Conservation (phyloP, 2,888 invertebrate genomes). For the Miltochrista miniata region DNA sequence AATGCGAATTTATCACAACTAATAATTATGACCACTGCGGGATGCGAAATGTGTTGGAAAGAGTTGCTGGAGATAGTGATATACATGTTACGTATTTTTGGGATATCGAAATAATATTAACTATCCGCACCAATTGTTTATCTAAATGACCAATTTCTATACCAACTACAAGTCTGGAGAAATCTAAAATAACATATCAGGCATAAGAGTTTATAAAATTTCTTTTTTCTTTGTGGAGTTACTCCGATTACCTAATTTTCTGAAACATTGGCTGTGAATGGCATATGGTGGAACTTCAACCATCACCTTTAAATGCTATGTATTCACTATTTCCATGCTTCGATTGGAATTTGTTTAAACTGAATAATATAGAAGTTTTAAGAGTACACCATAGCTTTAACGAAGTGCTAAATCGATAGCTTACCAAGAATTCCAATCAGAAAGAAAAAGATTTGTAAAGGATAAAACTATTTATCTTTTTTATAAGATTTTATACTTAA, state of each 20-base stretch:
- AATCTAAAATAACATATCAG: slow-evolving; percentile 9
- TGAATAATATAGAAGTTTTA: slow-evolving; percentile 13
- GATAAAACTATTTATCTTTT: slow-evolving; percentile 30
- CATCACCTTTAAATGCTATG: neutral
- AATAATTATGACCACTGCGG: slow-evolving; percentile 31
- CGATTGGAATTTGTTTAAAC: slow-evolving; percentile 24
- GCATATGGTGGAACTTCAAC: neutral
- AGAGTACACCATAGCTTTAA: slow-evolving; percentile 23
- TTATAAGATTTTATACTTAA: slow-evolving; percentile 32
- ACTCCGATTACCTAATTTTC: neutral
- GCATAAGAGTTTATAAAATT: no score
- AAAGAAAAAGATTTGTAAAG: slow-evolving; percentile 12
- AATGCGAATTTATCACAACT: slow-evolving; percentile 50
- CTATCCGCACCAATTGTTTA: neutral
- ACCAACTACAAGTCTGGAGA: neutral
- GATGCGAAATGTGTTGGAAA: slow-evolving; percentile 12
- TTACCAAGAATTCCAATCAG: slow-evolving; percentile 21
- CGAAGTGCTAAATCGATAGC: slow-evolving; percentile 18
- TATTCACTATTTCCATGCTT: slow-evolving; percentile 27
- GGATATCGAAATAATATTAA: slow-evolving; percentile 1
- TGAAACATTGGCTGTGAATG: neutral
- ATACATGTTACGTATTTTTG: neutral
- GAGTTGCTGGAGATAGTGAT: slow-evolving; percentile 27
- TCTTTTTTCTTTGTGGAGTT: no score
- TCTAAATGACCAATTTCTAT: neutral